Base-by-base conservation (phyloP, 2,888 invertebrate species). In the Acleris sparsana region DNA sequence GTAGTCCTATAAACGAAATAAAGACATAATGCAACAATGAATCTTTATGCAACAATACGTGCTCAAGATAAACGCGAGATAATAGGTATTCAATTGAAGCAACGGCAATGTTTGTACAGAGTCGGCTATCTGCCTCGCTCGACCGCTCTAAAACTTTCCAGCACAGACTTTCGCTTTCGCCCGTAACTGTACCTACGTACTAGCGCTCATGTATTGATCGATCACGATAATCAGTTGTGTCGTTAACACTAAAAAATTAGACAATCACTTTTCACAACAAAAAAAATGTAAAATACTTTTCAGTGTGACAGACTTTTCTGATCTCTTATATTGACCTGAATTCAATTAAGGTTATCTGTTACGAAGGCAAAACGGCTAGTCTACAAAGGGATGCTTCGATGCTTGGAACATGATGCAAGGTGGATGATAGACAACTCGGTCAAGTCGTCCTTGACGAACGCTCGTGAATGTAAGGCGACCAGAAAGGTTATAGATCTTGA, bases 131-230 rank as follows among this genome's bases (percentile, higher is more conserved):
- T 71, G 76, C 73, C 72, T 73, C 69, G 61, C 33, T 67, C 66
- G 69, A 63, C 58, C 68, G 61, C 67, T 69, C 74, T 73, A 73
- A 75, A 82, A 83, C 84, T 87, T 86, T 86, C 83, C 81, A 81
- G 72, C 75, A 62, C 63, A 70, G 78, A 84, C 87, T 87, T 88
- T 88, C 87, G 78, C 85, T 88, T 84, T 87, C 79, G 73, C 74
- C 69, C 17, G 66, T 49, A 60, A 55, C 51, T 55, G 57, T 63
- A 61, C 46, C 18, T 55, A 62, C 58, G 29, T 55, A 58, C 59
- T 64, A 20, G 48, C 53, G 25, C 43, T 61, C 55, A 65, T 44
- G 39, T 53, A 66, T 52, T 25, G 20, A 25, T 46, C 57, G 46
- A 57, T 57, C 39, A 44, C 44, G 44, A 49, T 53, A 57, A 62